Percentiles rank a stretch among this genome's conserved stretches.
phyloP scores from a whole-genome alignment of 2,797 vertebrate genomes.

The Holocentrus rufus region DNA sequence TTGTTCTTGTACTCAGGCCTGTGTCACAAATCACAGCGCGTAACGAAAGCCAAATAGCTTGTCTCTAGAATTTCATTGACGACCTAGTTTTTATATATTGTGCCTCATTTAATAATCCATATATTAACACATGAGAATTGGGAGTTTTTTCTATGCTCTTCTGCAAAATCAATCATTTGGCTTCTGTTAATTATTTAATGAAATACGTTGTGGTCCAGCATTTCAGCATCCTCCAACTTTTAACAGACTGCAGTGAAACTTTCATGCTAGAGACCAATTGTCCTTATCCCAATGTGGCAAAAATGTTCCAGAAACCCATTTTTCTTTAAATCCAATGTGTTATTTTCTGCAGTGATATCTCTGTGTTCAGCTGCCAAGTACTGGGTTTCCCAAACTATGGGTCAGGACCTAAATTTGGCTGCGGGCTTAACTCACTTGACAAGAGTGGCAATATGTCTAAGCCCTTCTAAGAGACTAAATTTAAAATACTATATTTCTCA shows the following conservation, averaged over 20 bases:
- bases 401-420: conserved; percentile 36
- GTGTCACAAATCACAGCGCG: conserved; percentile 14
- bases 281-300: too few species aligned
- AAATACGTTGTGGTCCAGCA: not conserved
- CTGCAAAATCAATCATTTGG: too few species aligned
- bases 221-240: too few species aligned
- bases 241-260: not conserved
- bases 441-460: conserved; percentile 14
- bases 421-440: conserved; percentile 26
- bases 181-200: too few species aligned
- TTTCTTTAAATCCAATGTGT: not conserved
- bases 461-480: conserved; percentile 26
- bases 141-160: too few species aligned
- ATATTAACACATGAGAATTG: not conserved
- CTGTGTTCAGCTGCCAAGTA: conserved; percentile 27
- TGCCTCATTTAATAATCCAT: not conserved
- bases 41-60: conserved; percentile 10
- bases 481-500: conserved; percentile 32
- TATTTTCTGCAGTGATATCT: not conserved
- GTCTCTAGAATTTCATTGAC: not conserved
- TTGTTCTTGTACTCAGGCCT: not conserved
- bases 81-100: not conserved
- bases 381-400: conserved; percentile 24
- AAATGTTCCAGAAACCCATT: not conserved
- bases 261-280: not conserved